Conservation (phyloP, 2,797 vertebrate genomes). For the Siniperca obscura region DNA sequence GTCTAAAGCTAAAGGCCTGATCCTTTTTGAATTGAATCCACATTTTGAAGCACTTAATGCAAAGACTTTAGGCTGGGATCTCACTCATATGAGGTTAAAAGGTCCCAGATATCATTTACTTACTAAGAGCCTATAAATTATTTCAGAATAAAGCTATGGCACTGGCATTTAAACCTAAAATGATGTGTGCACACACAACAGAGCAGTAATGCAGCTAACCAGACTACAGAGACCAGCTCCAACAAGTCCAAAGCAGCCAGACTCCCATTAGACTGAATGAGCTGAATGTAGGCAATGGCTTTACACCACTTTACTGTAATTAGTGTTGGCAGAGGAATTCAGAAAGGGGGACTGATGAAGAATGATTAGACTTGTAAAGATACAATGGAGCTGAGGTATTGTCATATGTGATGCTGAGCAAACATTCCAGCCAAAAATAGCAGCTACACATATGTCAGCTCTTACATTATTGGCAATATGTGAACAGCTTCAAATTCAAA, state of each 20-base stretch:
- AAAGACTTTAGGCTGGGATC: slow-evolving; percentile 41
- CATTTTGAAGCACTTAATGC: slow-evolving; percentile 54
- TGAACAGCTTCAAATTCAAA: not conserved
- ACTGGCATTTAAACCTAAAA: slow-evolving; percentile 53
- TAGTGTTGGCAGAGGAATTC: slow-evolving; percentile 63
- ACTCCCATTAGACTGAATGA: slow-evolving; percentile 69
- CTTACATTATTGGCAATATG: not conserved
- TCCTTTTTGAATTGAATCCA: slow-evolving; percentile 48
- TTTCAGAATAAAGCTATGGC: slow-evolving; percentile 48
- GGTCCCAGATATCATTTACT: slow-evolving; percentile 58
- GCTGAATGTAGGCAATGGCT: slow-evolving; percentile 60
- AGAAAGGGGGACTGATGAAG: slow-evolving; percentile 56
- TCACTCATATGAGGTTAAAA: slow-evolving; percentile 51
- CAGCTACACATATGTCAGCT: slow-evolving; percentile 1
- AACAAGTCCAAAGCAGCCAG: slow-evolving; percentile 67
- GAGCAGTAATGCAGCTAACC: slow-evolving; percentile 60
- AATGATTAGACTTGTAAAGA: slow-evolving; percentile 45
- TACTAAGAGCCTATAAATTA: slow-evolving; percentile 56
- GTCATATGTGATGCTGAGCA: slow-evolving; percentile 28
- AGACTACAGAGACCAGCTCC: slow-evolving; percentile 67
- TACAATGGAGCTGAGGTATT: slow-evolving; percentile 34
- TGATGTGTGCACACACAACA: slow-evolving; percentile 54
- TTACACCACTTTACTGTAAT: slow-evolving; percentile 72
- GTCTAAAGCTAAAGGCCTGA: slow-evolving; percentile 36
- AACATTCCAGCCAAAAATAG: slow-evolving; percentile 19